Conservation (phyloP, 2,113 vertebrate genomes). For the Corydoras sp. region DNA sequence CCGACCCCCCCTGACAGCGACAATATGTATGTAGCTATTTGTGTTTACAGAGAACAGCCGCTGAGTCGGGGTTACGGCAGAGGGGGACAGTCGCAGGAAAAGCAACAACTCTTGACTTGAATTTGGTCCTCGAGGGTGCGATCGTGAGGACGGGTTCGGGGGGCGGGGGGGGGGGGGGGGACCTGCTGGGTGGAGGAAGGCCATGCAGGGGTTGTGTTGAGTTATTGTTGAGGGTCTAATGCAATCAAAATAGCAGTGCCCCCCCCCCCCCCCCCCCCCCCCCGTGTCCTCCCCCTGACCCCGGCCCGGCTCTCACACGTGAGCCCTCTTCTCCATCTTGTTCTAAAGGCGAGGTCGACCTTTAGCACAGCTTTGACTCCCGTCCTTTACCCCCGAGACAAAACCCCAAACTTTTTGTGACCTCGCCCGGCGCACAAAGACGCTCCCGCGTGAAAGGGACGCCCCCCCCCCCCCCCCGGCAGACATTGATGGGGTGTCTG, state of each 20-base stretch:
- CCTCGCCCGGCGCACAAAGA: constrained; percentile 6
- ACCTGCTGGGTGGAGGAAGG: neutral
- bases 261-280: neutral
- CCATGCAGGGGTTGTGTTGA: neutral
- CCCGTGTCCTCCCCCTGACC: constrained; percentile 30
- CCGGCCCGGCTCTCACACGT: neutral
- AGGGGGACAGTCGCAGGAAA: too few relatives aligned
- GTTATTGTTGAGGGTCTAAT: neutral
- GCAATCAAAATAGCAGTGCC: constrained; percentile 10
- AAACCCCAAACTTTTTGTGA: constrained; percentile 24
- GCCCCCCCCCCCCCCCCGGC: too few relatives aligned
- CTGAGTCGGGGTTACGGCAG: too few relatives aligned
- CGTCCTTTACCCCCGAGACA: constrained; percentile 17
- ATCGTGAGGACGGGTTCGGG: neutral
- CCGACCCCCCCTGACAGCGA: too few relatives aligned
- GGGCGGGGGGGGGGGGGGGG: too few relatives aligned
- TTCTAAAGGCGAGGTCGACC: constrained; percentile 23
- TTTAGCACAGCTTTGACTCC: constrained; percentile 35
- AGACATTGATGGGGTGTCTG: neutral
- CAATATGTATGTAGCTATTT: too few relatives aligned
- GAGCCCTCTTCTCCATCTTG: neutral
- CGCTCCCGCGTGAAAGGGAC: neutral
- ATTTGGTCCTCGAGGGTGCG: neutral
- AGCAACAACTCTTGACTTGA: neutral
- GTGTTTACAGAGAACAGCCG: too few relatives aligned